A percentile compares a stretch with the other conserved stretches of the same genome.
These are phyloP conservation scores for Oscheius sp. DNA, from an alignment of 2,888 invertebrate species.

Conservation along the genomic window DNA sequence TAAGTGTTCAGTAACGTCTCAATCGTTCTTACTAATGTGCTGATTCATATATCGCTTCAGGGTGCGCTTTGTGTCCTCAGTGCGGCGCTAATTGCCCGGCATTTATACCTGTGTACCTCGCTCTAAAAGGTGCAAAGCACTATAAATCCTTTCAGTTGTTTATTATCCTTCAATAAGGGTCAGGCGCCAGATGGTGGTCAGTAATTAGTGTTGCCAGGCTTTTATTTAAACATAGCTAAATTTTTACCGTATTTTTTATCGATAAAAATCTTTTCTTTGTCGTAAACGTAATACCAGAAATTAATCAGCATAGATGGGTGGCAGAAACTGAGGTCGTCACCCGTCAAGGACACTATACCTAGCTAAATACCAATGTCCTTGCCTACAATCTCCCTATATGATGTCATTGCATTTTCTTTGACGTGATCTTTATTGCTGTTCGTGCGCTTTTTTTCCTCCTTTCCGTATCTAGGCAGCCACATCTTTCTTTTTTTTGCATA, in stretches of 20 bases:
- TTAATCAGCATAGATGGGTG: not conserved
- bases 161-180: not conserved
- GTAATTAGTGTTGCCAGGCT: not conserved
- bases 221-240: no score
- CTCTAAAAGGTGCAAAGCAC: not conserved
- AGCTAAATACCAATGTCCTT: not conserved
- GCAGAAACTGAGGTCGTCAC: not conserved
- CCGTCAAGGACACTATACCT: not conserved
- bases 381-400: not conserved
- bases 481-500: not conserved
- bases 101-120: not conserved
- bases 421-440: not conserved
- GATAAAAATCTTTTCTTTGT: not conserved
- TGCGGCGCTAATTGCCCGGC: not conserved
- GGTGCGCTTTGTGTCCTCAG: not conserved
- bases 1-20: no score
- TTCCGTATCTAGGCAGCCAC: conserved; percentile 6
- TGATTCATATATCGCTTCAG: not conserved
- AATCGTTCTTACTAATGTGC: not conserved
- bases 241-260: no score
- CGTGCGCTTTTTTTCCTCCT: not conserved
- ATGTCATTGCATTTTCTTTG: not conserved
- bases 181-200: not conserved
- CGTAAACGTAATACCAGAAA: not conserved
- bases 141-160: not conserved